Evolutionary conservation across 2,113 vertebrate species (phyloP).

Genomic region (Gobiocypris rarus): DNA sequence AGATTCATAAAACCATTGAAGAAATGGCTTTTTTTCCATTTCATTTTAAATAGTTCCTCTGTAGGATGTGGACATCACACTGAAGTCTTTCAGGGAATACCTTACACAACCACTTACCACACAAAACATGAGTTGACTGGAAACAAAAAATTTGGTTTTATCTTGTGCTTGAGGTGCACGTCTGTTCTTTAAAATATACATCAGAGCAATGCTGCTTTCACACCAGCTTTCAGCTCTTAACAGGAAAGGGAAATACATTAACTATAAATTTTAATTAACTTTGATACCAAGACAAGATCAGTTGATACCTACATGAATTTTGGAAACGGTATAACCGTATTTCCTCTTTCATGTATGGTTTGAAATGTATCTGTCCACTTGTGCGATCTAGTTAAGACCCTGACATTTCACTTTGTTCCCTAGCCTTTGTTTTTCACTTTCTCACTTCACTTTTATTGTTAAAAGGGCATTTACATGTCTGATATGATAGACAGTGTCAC

Average conservation of each 20-base stretch:
- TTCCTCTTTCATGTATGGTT: constrained; percentile 36
- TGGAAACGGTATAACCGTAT: background rate
- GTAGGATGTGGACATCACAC: background rate
- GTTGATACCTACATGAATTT: background rate
- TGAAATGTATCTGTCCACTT: background rate
- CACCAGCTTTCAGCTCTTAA: background rate
- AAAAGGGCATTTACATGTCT: constrained; percentile 22
- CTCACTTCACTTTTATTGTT: constrained; percentile 50
- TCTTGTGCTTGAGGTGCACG: background rate
- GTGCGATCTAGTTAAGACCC: background rate
- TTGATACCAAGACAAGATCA: background rate
- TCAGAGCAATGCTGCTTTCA: background rate
- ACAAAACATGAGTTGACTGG: background rate
- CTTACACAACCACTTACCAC: background rate
- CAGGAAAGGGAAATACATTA: background rate
- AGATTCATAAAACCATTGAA: background rate
- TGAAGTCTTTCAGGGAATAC: background rate
- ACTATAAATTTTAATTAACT: constrained; percentile 2
- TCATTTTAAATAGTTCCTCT: background rate
- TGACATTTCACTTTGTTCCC: constrained; percentile 56
- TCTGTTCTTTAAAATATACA: background rate
- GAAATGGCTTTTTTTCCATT: background rate
- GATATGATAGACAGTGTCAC: constrained; percentile 16
- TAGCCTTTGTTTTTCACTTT: constrained; percentile 34
- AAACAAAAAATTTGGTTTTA: background rate